Conservation (phyloP, 2,113 vertebrate species). For the Fukomys damarensis region DNA sequence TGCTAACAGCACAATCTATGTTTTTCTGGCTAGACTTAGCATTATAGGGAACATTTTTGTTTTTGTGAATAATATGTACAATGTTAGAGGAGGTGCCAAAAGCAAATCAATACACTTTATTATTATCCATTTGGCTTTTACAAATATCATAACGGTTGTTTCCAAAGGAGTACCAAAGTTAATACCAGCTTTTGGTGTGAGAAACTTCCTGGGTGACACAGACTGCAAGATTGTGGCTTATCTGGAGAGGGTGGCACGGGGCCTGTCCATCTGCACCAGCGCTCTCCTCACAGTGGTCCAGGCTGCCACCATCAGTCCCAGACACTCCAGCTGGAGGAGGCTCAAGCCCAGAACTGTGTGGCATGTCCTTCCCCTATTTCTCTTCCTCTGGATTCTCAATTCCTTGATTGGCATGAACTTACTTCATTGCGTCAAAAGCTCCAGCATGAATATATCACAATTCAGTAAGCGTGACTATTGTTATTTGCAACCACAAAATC, state of each 20-base stretch:
- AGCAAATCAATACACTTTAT: neutral
- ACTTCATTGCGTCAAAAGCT: neutral
- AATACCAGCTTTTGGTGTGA: neutral
- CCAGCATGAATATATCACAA: neutral
- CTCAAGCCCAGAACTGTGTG: neutral
- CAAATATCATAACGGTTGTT: neutral
- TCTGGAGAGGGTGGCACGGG: neutral
- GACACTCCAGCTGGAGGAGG: neutral
- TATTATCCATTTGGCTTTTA: neutral
- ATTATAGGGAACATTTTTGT: no score
- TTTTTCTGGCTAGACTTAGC: no score
- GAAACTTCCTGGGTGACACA: neutral
- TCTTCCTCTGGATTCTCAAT: neutral
- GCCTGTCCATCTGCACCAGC: neutral
- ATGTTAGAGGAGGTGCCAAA: neutral
- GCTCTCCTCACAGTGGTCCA: neutral
- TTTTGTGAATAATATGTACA: no score
- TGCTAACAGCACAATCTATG: no score
- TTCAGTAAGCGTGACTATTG: neutral
- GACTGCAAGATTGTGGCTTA: neutral
- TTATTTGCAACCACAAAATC: neutral
- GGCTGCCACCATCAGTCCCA: neutral
- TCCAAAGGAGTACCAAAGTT: neutral
- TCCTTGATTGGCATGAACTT: neutral
- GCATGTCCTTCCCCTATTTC: no score